These are phyloP conservation scores for Oceanites oceanicus DNA, from an alignment of 2,113 vertebrate species.

Conservation along the genomic window DNA sequence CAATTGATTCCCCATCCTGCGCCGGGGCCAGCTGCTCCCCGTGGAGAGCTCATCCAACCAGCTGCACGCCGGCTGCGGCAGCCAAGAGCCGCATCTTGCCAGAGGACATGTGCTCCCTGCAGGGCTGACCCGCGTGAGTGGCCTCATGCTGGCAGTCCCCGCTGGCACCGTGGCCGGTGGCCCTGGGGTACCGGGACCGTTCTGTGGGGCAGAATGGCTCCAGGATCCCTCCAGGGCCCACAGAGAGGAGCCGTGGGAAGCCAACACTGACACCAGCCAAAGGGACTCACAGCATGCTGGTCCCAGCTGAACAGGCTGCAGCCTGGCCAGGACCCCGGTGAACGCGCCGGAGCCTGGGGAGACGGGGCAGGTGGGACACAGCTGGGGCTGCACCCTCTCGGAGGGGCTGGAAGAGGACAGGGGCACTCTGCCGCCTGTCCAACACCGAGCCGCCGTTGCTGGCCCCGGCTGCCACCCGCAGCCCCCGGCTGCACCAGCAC, in stretches of 20 bases:
- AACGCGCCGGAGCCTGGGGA: background rate
- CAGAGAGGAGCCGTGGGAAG: background rate
- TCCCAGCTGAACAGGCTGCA: background rate
- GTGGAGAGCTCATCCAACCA: background rate
- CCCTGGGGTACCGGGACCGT: background rate
- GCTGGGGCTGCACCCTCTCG: background rate
- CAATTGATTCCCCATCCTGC: fast-evolving
- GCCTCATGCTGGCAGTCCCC: background rate
- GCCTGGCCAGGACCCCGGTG: background rate
- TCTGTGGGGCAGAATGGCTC: background rate
- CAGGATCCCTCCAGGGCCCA: background rate
- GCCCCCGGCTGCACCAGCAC: background rate
- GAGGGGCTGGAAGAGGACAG: background rate
- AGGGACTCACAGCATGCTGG: fast-evolving
- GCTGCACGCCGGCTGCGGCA: background rate
- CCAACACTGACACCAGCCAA: background rate
- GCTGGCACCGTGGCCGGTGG: fast-evolving
- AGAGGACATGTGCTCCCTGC: background rate
- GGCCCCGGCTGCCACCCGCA: background rate
- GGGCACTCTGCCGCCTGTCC: background rate
- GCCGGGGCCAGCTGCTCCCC: background rate
- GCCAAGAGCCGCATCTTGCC: background rate
- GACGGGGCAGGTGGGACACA: background rate
- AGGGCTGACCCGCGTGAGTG: background rate
- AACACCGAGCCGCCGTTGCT: fast-evolving